Evolutionary conservation across 2,888 invertebrate genomes (phyloP), one percentile per base, ranked within the genome.

Genomic region (Dichetophora obliterata): DNA sequence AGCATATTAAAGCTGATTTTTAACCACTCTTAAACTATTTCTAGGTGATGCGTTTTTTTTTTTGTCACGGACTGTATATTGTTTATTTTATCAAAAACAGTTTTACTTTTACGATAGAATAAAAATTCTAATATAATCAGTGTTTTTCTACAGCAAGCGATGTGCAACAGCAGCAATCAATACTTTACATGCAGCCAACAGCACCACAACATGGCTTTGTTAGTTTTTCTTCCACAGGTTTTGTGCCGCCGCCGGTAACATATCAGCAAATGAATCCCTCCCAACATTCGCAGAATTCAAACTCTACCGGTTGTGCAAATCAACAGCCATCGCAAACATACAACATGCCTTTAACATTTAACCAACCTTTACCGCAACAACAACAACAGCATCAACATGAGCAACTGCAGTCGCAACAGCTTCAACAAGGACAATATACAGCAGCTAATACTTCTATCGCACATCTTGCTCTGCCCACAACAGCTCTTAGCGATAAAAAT

Each of bases 271-370:
- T 80, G 69, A 78, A 61, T 81, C 66, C 77, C 52, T 73, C 61
- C 71, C 77, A 80, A 77, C 81, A 75, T 76, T 81, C 75, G 77
- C 81, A 77, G 79, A 80, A 79, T 71, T 78, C 70, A 80, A 34
- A 61, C 27, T 2, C 69, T 22, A 69, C 11, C 27, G 31, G 43
- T 48, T 9, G 48, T 6, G 19, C 37, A 54, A 63, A 50, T 54
- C 66, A 63, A 70, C 77, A 77, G 43, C 61, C 65, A 52, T n/a
- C 70, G 11, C 54, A 34, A 54, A 5, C 52, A 0, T 71, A 43
- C 22, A 71, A 61, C 19, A 16, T 31, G 34, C 34, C 57, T 6
- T 54, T 34, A 37, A 54, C 52, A 19, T 72, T 72, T 61, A 72
- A 61, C 31, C 72, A 78, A 63, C 16, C 75, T 22, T 9, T 69